These are phyloP conservation scores for Paralvinella palmiformis DNA, from an alignment of 1,140 invertebrate species.

Conservation along the genomic window DNA sequence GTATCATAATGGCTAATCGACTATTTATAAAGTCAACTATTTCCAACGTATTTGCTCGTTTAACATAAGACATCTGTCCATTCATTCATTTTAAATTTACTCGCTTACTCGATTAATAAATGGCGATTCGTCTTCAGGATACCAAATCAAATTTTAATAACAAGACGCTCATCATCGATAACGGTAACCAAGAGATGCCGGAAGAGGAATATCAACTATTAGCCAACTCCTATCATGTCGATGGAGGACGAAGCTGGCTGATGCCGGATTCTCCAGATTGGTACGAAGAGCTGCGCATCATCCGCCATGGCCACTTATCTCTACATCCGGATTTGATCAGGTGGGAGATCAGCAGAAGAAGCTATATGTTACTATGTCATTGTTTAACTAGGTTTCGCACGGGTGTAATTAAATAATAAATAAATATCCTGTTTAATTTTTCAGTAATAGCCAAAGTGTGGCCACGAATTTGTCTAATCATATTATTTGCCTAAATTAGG, in stretches of 20 bases:
- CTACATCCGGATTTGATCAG: constrained; percentile 23
- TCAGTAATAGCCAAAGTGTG: too few species aligned
- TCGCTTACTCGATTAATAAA: not conserved
- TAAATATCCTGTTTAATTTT: too few species aligned
- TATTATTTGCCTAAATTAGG: too few species aligned
- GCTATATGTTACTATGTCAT: too few species aligned
- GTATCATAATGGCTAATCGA: not conserved
- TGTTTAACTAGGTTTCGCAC: too few species aligned
- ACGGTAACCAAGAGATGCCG: constrained; percentile 20
- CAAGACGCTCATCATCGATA: constrained; percentile 33
- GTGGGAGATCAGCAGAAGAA: too few species aligned
- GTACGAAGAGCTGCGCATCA: constrained; percentile 25
- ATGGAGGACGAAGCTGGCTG: constrained; percentile 28
- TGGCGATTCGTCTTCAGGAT: constrained; percentile 21
- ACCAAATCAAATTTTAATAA: constrained; percentile 25
- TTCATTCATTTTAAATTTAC: too few species aligned
- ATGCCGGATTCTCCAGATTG: constrained; percentile 16
- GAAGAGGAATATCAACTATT: not conserved
- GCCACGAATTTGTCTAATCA: too few species aligned
- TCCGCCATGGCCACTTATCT: constrained; percentile 27
- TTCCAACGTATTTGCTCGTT: too few species aligned
- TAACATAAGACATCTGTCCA: too few species aligned
- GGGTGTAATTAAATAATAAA: too few species aligned
- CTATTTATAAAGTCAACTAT: not conserved
- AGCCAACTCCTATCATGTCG: not conserved